phyloP scores from a whole-genome alignment of 2,888 invertebrate genomes.

The Mesopsocus fuscifrons region DNA sequence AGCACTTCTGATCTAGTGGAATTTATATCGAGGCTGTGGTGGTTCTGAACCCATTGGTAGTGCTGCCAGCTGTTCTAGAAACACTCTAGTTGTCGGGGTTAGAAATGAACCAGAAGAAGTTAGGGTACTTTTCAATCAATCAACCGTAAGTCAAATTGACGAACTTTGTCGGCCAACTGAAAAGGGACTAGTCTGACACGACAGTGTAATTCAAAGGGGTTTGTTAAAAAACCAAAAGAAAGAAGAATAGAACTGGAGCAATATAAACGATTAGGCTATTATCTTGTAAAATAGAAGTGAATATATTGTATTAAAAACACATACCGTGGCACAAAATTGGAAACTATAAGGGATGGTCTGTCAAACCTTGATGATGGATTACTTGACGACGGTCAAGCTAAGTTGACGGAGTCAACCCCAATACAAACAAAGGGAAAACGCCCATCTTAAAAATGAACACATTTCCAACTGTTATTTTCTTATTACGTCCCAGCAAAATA shows the following conservation, averaged over 20 bases:
- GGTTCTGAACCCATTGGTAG: too few species aligned
- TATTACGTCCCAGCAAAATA: conserved; percentile 2
- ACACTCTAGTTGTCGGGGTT: too few species aligned
- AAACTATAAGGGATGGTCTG: conserved; percentile 9
- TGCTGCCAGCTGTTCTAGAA: too few species aligned
- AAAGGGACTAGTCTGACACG: too few species aligned
- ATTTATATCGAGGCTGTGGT: too few species aligned
- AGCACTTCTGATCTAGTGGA: too few species aligned
- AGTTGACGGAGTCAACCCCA: background rate
- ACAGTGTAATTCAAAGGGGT: too few species aligned
- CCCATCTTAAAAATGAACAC: background rate
- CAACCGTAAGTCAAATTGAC: too few species aligned
- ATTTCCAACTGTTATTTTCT: conserved; percentile 9
- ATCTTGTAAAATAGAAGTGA: background rate
- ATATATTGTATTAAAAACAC: conserved; percentile 10
- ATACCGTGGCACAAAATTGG: conserved; percentile 10
- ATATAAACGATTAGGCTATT: background rate
- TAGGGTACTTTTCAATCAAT: too few species aligned
- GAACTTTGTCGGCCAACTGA: too few species aligned
- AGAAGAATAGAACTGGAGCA: background rate
- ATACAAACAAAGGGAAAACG: background rate
- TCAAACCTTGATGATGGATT: conserved; percentile 7
- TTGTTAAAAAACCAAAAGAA: too few species aligned
- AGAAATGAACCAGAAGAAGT: too few species aligned
- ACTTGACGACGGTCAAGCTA: background rate